Conservation (phyloP, 2,888 invertebrate species). For the Drosophila nr. perissopoda region DNA sequence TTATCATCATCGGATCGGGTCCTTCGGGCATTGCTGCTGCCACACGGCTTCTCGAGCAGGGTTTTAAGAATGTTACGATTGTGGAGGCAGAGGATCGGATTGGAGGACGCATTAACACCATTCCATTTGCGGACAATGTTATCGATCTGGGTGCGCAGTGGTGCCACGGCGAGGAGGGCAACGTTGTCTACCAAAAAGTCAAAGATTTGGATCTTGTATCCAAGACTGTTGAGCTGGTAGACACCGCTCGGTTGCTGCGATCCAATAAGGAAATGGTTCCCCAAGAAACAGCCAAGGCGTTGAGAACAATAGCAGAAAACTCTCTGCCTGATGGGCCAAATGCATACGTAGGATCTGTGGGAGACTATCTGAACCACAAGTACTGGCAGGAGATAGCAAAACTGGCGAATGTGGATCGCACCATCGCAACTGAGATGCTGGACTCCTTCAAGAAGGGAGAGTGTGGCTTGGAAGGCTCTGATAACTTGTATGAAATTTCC, state of each 20-base stretch:
- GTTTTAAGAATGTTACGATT: slow-evolving; percentile 85
- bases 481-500: slow-evolving; percentile 89
- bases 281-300: slow-evolving; percentile 65
- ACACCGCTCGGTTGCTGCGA: slow-evolving; percentile 68
- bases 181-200: slow-evolving; percentile 87
- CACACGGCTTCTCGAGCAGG: slow-evolving; percentile 83
- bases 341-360: slow-evolving; percentile 76
- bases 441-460: slow-evolving; percentile 86
- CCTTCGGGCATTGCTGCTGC: slow-evolving; percentile 84
- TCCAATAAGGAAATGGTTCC: slow-evolving; percentile 83
- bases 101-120: slow-evolving; percentile 88
- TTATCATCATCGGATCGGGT: slow-evolving; percentile 84
- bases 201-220: slow-evolving; percentile 73
- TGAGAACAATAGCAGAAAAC: slow-evolving; percentile 6
- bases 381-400: slow-evolving; percentile 68
- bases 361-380: slow-evolving; percentile 75
- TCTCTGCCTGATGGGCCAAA: slow-evolving; percentile 12
- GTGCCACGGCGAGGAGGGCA: slow-evolving; percentile 88
- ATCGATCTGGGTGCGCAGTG: slow-evolving; percentile 92
- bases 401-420: slow-evolving; percentile 74
- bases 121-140: slow-evolving; percentile 86
- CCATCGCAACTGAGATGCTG: slow-evolving; percentile 85
- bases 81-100: slow-evolving; percentile 88
- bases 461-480: slow-evolving; percentile 86
- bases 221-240: slow-evolving; percentile 57